phyloP scores from a whole-genome alignment of 2,797 vertebrate genomes.

The Bradypodion ventrale region DNA sequence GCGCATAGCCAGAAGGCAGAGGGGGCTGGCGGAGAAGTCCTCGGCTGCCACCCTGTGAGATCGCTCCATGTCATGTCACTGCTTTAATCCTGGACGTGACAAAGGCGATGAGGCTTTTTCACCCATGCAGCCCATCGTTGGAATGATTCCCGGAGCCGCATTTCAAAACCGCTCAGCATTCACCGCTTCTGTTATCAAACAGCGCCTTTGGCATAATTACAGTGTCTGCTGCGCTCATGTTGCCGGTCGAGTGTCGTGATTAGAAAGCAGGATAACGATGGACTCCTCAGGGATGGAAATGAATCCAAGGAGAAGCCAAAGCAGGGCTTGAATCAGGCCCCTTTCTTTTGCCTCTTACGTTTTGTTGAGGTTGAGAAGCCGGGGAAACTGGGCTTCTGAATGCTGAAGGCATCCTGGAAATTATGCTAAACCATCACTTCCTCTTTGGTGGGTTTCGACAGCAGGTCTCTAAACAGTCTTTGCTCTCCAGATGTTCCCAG shows the following conservation, averaged over 20 bases:
- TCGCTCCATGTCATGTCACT: not conserved
- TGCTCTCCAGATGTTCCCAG: not conserved
- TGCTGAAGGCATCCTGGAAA: no score
- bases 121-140: not conserved
- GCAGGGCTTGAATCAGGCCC: not conserved
- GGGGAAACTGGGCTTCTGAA: not conserved
- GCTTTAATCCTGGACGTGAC: not conserved
- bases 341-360: not conserved
- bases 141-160: not conserved
- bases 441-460: not conserved
- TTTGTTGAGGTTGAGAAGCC: no score
- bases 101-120: not conserved
- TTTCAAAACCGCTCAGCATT: not conserved
- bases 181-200: not conserved
- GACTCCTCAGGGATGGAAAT: not conserved
- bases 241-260: not conserved
- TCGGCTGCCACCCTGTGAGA: not conserved
- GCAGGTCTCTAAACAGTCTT: no score
- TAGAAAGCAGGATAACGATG: not conserved
- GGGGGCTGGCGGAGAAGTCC: no score
- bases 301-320: not conserved
- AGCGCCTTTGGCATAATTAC: not conserved
- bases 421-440: no score
- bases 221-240: not conserved
- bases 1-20: not conserved